Evolutionary conservation across 2,113 vertebrate species (phyloP).

Genomic region (Coptodon rendalli): DNA sequence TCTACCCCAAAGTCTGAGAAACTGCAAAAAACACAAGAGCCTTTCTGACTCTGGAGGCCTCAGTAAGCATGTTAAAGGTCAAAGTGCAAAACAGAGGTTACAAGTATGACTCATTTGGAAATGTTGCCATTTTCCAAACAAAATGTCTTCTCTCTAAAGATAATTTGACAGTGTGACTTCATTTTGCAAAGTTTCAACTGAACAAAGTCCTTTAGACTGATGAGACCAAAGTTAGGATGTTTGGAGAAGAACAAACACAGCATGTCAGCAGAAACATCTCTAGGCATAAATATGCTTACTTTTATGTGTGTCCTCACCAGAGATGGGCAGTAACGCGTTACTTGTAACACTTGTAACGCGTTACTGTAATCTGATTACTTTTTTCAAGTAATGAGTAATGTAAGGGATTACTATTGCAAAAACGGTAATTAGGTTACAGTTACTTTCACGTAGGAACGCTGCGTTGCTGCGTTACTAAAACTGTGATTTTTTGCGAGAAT

Average conservation of each 20-base stretch:
- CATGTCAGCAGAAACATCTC: background rate
- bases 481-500: too few species aligned
- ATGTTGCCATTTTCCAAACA: background rate
- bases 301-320: fast-evolving
- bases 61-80: background rate
- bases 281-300: background rate
- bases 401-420: too few species aligned
- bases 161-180: background rate
- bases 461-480: too few species aligned
- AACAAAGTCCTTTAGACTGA: background rate
- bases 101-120: background rate
- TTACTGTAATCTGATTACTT: too few species aligned
- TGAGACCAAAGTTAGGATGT: fast-evolving
- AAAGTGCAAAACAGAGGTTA: background rate
- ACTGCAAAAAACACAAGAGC: background rate
- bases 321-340: too few species aligned
- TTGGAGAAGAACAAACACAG: background rate
- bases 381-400: too few species aligned
- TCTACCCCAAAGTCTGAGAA: background rate
- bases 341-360: too few species aligned
- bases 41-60: background rate
- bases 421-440: too few species aligned
- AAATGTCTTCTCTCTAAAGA: background rate
- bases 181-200: background rate
- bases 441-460: too few species aligned